These are phyloP conservation scores for Epinephelus awoara DNA, from an alignment of 2,797 vertebrate genomes.

Conservation along the genomic window DNA sequence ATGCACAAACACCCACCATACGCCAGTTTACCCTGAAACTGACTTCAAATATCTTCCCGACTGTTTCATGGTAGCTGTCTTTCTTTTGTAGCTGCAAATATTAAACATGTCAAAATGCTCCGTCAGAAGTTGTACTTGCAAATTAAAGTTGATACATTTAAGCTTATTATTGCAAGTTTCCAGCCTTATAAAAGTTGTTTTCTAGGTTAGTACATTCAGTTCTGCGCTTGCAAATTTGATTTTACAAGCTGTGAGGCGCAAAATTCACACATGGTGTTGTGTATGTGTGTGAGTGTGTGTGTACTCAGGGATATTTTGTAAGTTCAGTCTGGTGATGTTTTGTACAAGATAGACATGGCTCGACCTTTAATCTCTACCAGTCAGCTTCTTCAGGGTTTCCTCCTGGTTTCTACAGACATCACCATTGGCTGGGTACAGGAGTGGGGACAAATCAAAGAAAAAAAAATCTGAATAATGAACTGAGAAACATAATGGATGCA, in stretches of 20 bases:
- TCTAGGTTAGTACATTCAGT: slow-evolving; percentile 12
- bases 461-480: slow-evolving; percentile 48
- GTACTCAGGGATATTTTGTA: slow-evolving; percentile 25
- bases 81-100: slow-evolving; percentile 50
- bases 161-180: slow-evolving; percentile 47
- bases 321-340: slow-evolving; percentile 22
- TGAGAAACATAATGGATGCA: slow-evolving; percentile 64
- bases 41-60: slow-evolving; percentile 49
- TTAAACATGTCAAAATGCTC: slow-evolving; percentile 55
- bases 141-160: slow-evolving; percentile 45
- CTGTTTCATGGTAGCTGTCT: slow-evolving; percentile 45
- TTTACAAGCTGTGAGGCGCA: slow-evolving; percentile 33
- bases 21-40: slow-evolving; percentile 51
- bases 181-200: slow-evolving; percentile 10
- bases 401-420: slow-evolving; percentile 18
- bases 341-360: slow-evolving; percentile 17
- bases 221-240: slow-evolving; percentile 28
- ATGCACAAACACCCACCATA: slow-evolving; percentile 46
- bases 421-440: slow-evolving; percentile 16
- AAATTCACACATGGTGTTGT: slow-evolving; percentile 7
- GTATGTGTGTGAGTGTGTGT: not conserved
- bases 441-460: slow-evolving; percentile 28
- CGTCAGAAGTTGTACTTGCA: slow-evolving; percentile 45
- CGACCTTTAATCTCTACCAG: slow-evolving; percentile 15
- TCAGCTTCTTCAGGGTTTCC: slow-evolving; percentile 11